Base-by-base conservation (phyloP, 2,797 vertebrate species). In the Lagodon rhomboides region DNA sequence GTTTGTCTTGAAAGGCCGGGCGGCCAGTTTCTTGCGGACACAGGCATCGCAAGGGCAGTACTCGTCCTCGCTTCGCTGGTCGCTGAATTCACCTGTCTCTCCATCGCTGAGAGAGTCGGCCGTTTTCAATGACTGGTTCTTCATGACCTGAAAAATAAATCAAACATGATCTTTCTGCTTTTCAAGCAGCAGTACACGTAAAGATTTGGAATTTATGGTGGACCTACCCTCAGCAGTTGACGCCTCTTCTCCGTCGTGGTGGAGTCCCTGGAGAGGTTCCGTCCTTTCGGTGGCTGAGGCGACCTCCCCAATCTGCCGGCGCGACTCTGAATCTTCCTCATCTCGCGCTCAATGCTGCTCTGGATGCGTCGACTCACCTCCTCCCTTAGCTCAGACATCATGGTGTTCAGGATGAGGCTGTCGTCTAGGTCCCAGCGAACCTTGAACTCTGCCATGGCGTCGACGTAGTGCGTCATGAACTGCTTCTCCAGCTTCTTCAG, bases 31-130 rank as follows among this genome's bases (percentile, higher is more conserved):
- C 85, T 96, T 97, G 85, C 86, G 95, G 27, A 96, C 34, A 0
- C 98, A 98, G 17, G 95, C 83, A 0, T 97, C 96, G 1, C 98
- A 99, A 0, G 97, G 97, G 73, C 97, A 99, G 82, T 96, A 98
- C 6, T 96, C 97, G 0, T 96, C 96, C 0, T 93, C 93, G 0
- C 92, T 94, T 0, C 85, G 83, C 76, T 95, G 95, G 72, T 94
- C 92, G 9, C 81, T 95, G 59, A 86, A 74, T 2, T 90, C 94
- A 0, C 81, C 93, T 0, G 93, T 55, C 4, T 94, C 88, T 3
- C 83, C 86, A 1, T 95, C 94, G 0, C 94, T 95, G 8, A 91
- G 56, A 3, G 95, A 95, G 12, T 93, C 84, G 0, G 51, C 79
- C 0, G 92, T 93, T 83, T 94, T 91, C 11, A 94, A 79, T 0